Base-by-base conservation (phyloP, 1,140 invertebrate genomes). In the Tachypleus tridentatus region DNA sequence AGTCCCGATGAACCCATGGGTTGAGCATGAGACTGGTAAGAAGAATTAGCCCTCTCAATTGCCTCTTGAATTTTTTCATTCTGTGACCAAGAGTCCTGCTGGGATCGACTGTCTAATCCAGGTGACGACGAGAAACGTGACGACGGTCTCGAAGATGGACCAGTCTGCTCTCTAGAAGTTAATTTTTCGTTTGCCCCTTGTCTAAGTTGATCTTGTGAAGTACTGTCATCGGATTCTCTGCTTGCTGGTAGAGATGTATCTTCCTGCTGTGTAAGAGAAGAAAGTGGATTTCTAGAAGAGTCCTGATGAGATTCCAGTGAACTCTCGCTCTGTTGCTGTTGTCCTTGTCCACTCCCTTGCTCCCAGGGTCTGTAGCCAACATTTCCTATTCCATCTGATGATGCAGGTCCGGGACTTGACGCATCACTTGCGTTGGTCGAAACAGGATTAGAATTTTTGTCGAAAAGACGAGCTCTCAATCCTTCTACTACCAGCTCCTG, bases 321-420 rank as follows among this genome's bases (percentile, higher is more conserved):
- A 11, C 60, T 52, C 60, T 61, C 58, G 7, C n/a, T 11, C 4
- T 53, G 57, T 5, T 47, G 57, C 61, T 10, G 63, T 58, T 29
- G 61, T 57, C 52, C 49, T 56, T 54, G 63, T 58, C 50, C 64
- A 49, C 61, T 61, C 8, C 62, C 54, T 51, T 68, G 66, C 59
- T 70, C 69, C 69, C 69, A 70, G 50, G 69, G 69, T 11, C 69
- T 65, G 58, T 70, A 70, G 4, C 66, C 66, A 4, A 67, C 69
- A 57, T 57, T 49, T n/a, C 66, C 57, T 49, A 64, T 63, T 9
- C 63, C 68, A 5, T 5, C 7, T 53, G 57, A 61, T 29, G 63
- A 59, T 49, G 66, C 58, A 56, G 69, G 66, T 47, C 56, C 63
- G 47, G 51, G 63, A 10, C 49, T 49, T 10, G 10, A 11, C 47